These are phyloP conservation scores for Copidosoma floridanum DNA, from an alignment of 1,140 invertebrate genomes.

Conservation along the genomic window DNA sequence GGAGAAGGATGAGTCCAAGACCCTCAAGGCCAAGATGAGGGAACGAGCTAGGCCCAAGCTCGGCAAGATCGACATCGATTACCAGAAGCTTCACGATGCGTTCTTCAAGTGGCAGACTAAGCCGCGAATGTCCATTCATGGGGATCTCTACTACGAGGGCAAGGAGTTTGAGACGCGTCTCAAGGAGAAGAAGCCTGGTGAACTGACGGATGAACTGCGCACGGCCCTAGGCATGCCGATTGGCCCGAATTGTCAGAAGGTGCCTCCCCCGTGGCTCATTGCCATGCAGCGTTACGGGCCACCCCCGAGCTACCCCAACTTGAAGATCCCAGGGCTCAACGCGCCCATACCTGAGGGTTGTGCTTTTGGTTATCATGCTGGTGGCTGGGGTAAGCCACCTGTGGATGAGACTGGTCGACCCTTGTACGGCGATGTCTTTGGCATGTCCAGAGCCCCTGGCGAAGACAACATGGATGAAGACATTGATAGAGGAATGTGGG, in stretches of 20 bases:
- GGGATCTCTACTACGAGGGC: constrained; percentile 99
- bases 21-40: constrained; percentile 97
- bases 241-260: constrained; percentile 82
- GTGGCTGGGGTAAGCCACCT: constrained; percentile 99
- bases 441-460: constrained; percentile 58
- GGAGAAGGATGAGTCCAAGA: constrained; percentile 96
- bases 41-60: constrained; percentile 95
- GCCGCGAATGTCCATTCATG: constrained; percentile 97
- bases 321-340: constrained; percentile 94
- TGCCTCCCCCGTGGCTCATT: constrained; percentile 98
- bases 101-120: constrained; percentile 99
- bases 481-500: constrained; percentile 92
- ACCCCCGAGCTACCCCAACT: constrained; percentile 97
- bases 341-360: constrained; percentile 94
- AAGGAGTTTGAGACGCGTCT: constrained; percentile 98
- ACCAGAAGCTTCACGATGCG: constrained; percentile 98
- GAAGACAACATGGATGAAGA: constrained; percentile 77
- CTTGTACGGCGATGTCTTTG: constrained; percentile 98
- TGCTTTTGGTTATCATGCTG: constrained; percentile 98
- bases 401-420: constrained; percentile 98
- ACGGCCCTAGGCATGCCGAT: constrained; percentile 98
- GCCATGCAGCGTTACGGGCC: constrained; percentile 99
- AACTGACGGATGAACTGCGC: constrained; percentile 91
- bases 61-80: constrained; percentile 99
- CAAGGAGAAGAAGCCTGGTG: constrained; percentile 98